Evolutionary conservation across 2,797 vertebrate species (phyloP), one percentile per base, ranked within the genome.

Genomic region (Tenualosa thibaudeaui): DNA sequence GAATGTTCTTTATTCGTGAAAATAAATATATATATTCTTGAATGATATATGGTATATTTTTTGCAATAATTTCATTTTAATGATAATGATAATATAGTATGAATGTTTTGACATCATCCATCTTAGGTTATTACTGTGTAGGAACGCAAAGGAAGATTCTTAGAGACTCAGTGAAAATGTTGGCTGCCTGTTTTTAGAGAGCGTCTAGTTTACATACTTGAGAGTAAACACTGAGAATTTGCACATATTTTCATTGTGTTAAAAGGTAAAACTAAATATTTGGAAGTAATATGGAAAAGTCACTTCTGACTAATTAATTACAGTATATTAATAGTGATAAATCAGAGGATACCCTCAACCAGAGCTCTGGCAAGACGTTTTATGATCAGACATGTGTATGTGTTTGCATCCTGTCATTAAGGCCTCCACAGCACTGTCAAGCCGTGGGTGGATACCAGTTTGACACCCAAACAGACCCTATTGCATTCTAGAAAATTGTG

Each of bases 121-220:
- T 19, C 68, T 37, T 71, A 40, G 68, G 68, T 71, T 71, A 71
- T 71, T 31, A 71, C 40, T 71, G 68, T 31, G 26, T 68, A 37
- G 13, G 62, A 68, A 31, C 4, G 31, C 68, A 12, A 43, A 46
- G 43, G 71, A 40, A 46, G 40, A 19, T 51, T 51, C 50, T 9
- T 51, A 12, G 46, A 49, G 31, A 31, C 65, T 12, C 26, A 9
- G 60, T 9, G 60, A 68, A 68, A 26, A 37, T 68, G 65, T 24
- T 65, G 60, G 60, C 60, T 65, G 31, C 31, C 31, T 31, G 31
- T 8, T 7, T 68, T 40, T 71, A 71, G 17, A 46, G 71, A 78
- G 26, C 71, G 46, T 17, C 17, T 5, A 78, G 37, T 78, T 78
- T 46, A 78, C 71, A 78, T 22, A 43, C 17, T 7, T 78, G 71